Evolutionary conservation across 2,888 invertebrate genomes (phyloP).

Genomic region (Monopis laevigella): DNA sequence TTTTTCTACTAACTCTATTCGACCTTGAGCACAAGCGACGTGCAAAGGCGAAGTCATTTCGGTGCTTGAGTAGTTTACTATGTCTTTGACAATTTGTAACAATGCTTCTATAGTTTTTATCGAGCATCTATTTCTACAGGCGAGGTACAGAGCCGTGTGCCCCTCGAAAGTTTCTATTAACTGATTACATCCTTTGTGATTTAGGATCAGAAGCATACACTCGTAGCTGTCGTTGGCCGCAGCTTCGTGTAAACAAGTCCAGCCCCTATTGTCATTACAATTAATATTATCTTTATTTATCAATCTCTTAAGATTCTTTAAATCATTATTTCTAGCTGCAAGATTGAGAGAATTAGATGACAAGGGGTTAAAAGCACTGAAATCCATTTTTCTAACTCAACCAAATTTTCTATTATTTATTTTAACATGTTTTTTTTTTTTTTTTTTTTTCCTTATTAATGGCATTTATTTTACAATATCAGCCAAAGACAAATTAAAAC

Average conservation of each 20-base stretch:
- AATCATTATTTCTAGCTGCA: conserved; percentile 51
- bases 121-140: conserved; percentile 42
- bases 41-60: conserved; percentile 58
- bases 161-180: conserved; percentile 55
- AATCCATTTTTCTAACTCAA: too few relatives aligned
- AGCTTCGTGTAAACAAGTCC: conserved; percentile 64
- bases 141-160: conserved; percentile 55
- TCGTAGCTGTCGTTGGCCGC: conserved; percentile 49
- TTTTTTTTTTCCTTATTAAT: too few relatives aligned
- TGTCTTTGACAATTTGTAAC: conserved; percentile 39
- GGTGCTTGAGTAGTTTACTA: conserved; percentile 51
- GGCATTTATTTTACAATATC: too few relatives aligned
- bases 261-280: conserved; percentile 58
- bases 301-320: conserved; percentile 34
- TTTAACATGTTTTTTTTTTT: too few relatives aligned
- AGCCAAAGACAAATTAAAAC: too few relatives aligned
- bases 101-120: conserved; percentile 38
- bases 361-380: conserved; percentile 58
- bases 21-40: conserved; percentile 44
- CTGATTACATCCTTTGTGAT: conserved; percentile 37
- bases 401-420: too few relatives aligned
- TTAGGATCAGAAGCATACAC: conserved; percentile 39
- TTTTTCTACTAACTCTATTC: conserved; percentile 40
- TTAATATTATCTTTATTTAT: conserved; percentile 54
- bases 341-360: conserved; percentile 52